Evolutionary conservation across 2,888 invertebrate genomes (phyloP).

Genomic region (Drosophila nr. perissopoda): DNA sequence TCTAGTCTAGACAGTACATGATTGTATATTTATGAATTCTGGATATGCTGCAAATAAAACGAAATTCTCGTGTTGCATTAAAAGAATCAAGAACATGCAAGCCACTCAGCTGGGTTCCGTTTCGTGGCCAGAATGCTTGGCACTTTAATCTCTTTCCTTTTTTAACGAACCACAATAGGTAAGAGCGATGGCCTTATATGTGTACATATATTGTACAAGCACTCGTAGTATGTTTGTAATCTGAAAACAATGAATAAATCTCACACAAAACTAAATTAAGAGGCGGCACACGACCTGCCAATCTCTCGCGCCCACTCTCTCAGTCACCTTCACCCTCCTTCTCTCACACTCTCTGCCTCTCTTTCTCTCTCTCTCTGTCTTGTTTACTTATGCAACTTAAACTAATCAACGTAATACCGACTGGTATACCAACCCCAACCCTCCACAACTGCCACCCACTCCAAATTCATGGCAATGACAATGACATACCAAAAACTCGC

Average conservation of each 20-base stretch:
- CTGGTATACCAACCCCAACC: constrained; percentile 28
- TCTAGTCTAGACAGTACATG: not conserved
- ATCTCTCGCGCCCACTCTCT: constrained; percentile 69
- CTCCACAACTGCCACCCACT: constrained; percentile 17
- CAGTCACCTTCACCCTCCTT: not conserved
- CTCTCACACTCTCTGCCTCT: not conserved
- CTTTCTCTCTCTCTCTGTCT: not conserved
- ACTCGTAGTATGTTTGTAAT: constrained; percentile 55
- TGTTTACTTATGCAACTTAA: constrained; percentile 68
- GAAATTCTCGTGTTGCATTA: constrained; percentile 2
- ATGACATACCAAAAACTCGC: constrained; percentile 77
- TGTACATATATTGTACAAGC: constrained; percentile 7
- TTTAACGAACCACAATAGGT: constrained; percentile 49
- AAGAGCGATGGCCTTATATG: constrained; percentile 9
- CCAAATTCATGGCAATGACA: constrained; percentile 35
- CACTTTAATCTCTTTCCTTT: constrained; percentile 17
- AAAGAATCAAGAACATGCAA: constrained; percentile 19
- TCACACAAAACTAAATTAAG: constrained; percentile 78
- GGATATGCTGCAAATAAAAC: not conserved
- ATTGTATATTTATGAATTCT: not conserved
- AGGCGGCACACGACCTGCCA: constrained; percentile 81
- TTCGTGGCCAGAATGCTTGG: constrained; percentile 16
- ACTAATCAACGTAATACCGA: constrained; percentile 76
- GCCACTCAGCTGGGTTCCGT: constrained; percentile 17
- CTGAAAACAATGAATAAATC: constrained; percentile 66